Conservation (phyloP, 2,888 invertebrate genomes). For the Drosophila nigritarsus region DNA sequence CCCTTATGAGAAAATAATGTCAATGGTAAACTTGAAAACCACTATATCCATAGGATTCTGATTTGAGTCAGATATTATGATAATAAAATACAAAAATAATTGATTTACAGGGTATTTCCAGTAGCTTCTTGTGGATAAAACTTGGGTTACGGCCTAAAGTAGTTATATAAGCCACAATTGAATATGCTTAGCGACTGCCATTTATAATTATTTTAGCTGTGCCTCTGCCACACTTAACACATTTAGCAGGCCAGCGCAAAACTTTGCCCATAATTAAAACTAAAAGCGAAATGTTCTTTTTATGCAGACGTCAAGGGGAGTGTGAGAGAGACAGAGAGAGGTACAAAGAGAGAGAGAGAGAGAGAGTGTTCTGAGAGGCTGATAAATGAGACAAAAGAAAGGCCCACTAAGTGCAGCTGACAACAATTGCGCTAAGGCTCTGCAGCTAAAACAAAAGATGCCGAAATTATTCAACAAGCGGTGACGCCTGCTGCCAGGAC, state of each 20-base stretch:
- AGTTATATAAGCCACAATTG: background rate
- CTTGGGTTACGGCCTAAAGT: background rate
- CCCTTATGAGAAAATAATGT: background rate
- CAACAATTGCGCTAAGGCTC: constrained; percentile 67
- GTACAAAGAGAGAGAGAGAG: background rate
- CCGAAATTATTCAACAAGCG: constrained; percentile 72
- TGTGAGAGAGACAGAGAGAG: background rate
- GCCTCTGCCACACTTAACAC: constrained; percentile 54
- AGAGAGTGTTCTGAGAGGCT: background rate
- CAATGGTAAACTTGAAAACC: background rate
- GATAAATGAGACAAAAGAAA: constrained; percentile 28
- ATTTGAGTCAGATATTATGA: background rate
- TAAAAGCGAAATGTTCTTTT: constrained; percentile 66
- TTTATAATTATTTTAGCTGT: constrained; percentile 61
- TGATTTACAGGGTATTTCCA: background rate
- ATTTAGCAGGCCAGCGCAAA: constrained; percentile 64
- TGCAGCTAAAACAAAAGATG: constrained; percentile 64
- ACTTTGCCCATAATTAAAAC: constrained; percentile 74
- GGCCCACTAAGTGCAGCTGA: constrained; percentile 65
- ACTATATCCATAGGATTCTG: background rate
- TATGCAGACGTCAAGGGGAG: constrained; percentile 31
- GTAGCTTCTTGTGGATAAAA: background rate
- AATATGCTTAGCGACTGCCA: constrained; percentile 32
- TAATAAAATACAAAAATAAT: background rate
- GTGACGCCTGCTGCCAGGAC: constrained; percentile 55